Percentiles rank a stretch among this genome's conserved stretches.
Conservation (phyloP, 2,888 invertebrate species). For the Perdita meconis region DNA sequence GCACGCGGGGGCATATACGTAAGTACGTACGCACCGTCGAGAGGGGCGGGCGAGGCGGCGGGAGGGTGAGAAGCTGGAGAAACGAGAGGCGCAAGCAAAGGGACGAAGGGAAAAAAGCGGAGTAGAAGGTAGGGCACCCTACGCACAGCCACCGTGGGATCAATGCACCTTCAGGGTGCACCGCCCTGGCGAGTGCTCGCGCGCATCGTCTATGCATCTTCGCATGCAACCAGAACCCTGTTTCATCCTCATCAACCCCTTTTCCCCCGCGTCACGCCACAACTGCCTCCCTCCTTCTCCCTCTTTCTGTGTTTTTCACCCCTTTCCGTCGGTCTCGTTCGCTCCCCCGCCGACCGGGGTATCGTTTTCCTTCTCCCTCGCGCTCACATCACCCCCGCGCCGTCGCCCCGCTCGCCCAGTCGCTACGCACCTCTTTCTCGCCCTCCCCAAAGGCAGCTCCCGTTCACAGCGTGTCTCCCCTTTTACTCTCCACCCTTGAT, state of each 20-base stretch:
- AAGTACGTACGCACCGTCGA: slow-evolving; percentile 69
- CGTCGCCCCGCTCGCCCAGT: slow-evolving; percentile 34
- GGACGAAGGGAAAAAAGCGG: slow-evolving; percentile 71
- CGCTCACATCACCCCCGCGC: slow-evolving; percentile 32
- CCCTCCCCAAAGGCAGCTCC: slow-evolving; percentile 49
- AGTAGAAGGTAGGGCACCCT: slow-evolving; percentile 75
- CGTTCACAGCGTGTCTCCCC: slow-evolving; percentile 62
- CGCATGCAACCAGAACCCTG: slow-evolving; percentile 78
- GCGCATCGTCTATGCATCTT: slow-evolving; percentile 81
- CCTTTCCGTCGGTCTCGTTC: slow-evolving; percentile 19
- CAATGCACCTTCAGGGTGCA: slow-evolving; percentile 83
- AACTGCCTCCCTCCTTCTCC: slow-evolving; percentile 19
- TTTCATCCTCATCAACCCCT: slow-evolving; percentile 74
- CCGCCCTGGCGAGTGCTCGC: slow-evolving; percentile 81
- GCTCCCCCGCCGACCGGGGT: slow-evolving; percentile 2
- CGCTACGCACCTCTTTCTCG: slow-evolving; percentile 65
- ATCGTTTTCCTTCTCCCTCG: slow-evolving; percentile 26
- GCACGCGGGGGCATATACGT: slow-evolving; percentile 68
- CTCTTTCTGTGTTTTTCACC: slow-evolving; percentile 13
- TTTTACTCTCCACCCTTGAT: slow-evolving; percentile 65
- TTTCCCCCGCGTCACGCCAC: slow-evolving; percentile 58
- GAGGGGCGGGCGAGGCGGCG: slow-evolving; percentile 47
- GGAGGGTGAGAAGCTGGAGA: slow-evolving; percentile 60
- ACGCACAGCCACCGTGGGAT: slow-evolving; percentile 80
- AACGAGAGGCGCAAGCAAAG: slow-evolving; percentile 66